Conservation (phyloP, 2,797 vertebrate genomes). For the Triplophysa bombifrons region DNA sequence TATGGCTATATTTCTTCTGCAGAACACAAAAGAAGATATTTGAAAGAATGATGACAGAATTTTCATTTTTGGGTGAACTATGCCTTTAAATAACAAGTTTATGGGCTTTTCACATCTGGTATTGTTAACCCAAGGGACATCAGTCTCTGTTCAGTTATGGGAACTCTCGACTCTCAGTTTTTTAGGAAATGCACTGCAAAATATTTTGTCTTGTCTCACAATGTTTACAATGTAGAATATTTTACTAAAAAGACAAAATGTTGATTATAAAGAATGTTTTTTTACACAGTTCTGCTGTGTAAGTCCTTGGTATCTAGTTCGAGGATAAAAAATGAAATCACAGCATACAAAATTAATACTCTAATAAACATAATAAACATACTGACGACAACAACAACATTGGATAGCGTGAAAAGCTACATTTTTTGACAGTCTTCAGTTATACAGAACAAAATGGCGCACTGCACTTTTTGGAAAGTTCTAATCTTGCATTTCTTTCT, state of each 20-base stretch:
- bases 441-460: not conserved
- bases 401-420: not conserved
- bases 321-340: conserved; percentile 4
- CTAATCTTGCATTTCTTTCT: not conserved
- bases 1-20: too few relatives aligned
- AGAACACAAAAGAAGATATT: too few relatives aligned
- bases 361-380: not conserved
- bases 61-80: too few relatives aligned
- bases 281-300: too few relatives aligned
- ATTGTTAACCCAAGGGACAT: not conserved
- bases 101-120: conserved; percentile 5
- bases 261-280: too few relatives aligned
- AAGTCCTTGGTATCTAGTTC: not conserved
- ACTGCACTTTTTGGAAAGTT: not conserved
- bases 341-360: not conserved
- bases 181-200: not conserved
- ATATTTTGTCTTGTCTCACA: not conserved
- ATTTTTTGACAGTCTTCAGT: not conserved
- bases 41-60: too few relatives aligned
- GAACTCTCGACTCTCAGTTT: not conserved
- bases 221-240: not conserved
- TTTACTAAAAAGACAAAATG: too few relatives aligned
- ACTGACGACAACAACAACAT: too few relatives aligned
- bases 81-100: not conserved
- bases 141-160: not conserved